A percentile compares a stretch with the other conserved stretches of the same genome.
Conservation (phyloP, 2,113 vertebrate genomes). For the Psettodes erumei region DNA sequence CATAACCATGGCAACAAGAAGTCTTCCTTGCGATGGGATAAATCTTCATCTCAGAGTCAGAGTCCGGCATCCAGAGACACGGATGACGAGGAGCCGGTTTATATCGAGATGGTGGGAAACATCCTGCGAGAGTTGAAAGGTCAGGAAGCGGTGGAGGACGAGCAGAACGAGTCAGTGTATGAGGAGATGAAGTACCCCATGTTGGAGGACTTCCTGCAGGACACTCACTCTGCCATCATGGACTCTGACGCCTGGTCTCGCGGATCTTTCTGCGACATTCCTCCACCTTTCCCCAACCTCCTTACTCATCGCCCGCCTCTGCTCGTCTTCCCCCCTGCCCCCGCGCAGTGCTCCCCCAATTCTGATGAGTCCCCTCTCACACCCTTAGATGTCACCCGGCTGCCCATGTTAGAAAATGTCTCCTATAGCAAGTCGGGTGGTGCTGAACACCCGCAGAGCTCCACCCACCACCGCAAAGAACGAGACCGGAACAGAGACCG, state of each 20-base stretch:
- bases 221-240: conserved; percentile 85
- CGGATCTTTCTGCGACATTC: conserved; percentile 91
- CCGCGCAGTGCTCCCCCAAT: conserved; percentile 93
- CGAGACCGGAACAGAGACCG: conserved; percentile 63
- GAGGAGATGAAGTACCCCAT: conserved; percentile 98
- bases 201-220: conserved; percentile 89
- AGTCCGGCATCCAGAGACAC: conserved; percentile 83
- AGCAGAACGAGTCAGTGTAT: conserved; percentile 94
- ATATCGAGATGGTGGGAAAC: conserved; percentile 99
- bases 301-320: conserved; percentile 92
- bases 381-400: conserved; percentile 92
- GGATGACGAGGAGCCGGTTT: conserved; percentile 94
- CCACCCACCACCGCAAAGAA: conserved; percentile 73
- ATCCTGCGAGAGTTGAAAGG: conserved; percentile 89
- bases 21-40: conserved; percentile 83
- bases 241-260: conserved; percentile 87
- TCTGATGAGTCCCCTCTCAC: conserved; percentile 97
- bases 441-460: conserved; percentile 67
- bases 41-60: conserved; percentile 86
- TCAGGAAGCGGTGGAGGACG: conserved; percentile 81
- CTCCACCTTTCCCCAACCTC: conserved; percentile 95
- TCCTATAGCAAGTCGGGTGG: conserved; percentile 87
- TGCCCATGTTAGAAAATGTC: conserved; percentile 90
- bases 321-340: conserved; percentile 93
- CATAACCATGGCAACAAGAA: conserved; percentile 84